phyloP scores from a whole-genome alignment of 2,113 vertebrate species.

The Ursus arctos region DNA sequence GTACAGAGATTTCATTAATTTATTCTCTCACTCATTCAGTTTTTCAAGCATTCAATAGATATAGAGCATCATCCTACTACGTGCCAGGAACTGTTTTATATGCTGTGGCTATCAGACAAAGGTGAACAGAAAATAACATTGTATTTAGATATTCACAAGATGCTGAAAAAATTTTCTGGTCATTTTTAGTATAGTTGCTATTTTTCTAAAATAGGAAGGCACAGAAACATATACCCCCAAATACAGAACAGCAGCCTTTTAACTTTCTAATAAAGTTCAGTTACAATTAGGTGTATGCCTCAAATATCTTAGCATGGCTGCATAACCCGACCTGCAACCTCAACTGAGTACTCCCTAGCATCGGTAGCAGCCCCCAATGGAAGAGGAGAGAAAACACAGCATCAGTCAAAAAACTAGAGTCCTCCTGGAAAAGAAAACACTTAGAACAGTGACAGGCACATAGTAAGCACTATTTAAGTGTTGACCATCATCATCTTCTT shows the following conservation, averaged over 20 bases:
- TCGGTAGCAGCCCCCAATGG: background rate
- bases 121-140: background rate
- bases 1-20: background rate
- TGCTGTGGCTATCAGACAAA: background rate
- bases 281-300: background rate
- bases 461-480: background rate
- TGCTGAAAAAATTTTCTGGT: constrained; percentile 8
- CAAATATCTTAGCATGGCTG: background rate
- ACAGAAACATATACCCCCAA: background rate
- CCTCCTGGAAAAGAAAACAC: background rate
- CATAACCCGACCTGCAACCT: background rate
- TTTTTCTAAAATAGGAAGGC: constrained; percentile 54
- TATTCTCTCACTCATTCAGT: background rate
- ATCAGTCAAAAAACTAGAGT: background rate
- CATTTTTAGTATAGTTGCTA: background rate
- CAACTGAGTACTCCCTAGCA: background rate
- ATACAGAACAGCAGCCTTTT: background rate
- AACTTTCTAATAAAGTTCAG: constrained; percentile 44
- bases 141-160: background rate
- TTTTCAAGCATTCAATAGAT: background rate
- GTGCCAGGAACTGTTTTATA: background rate
- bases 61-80: background rate
- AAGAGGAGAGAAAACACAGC: background rate
- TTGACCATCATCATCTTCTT: background rate
- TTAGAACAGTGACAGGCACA: background rate